Base-by-base conservation (phyloP, 2,888 invertebrate genomes). In the Sialis fuliginosa region DNA sequence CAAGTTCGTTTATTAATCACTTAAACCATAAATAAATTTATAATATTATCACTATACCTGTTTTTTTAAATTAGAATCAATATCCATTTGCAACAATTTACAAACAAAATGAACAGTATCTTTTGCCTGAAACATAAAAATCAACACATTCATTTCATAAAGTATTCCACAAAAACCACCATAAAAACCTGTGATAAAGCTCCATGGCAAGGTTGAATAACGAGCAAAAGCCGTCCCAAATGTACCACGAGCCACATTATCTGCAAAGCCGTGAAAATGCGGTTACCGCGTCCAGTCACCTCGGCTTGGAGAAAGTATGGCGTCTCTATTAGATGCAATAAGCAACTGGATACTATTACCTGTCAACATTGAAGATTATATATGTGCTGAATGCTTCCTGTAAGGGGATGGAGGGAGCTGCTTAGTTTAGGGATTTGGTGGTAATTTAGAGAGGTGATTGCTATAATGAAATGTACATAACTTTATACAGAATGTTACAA, bases 321-420 rank as follows among this genome's bases (percentile, higher is more conserved):
- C 9, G 47, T 42, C 31, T 47, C 47, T 13, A 47, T 47, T 31
- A 42, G 37, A 35, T 47, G 47, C 10, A 47, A 42, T 22, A 47
- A 22, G 33, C 42, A 35, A 7, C 47, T 47, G 31, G 42, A 34
- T 35, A 47, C 10, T 33, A 47, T 31, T 6, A 47, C 30, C 47
- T 47, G 37, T 37, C n/a, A 5, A 37, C 22, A 22, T 22, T 22
- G 22, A 22, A 22, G 22, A 22, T 22, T 22, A 22, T 22, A 22
- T 22, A 22, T 22, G 22, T 22, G 22, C 22, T 22, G 22, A 22
- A 22, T 22, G 4, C 22, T 22, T 22, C 22, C 22, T 22, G 22
- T 22, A 22, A 22, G 22, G 22, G 22, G 4, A 22, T 22, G 22
- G 22, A 22, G 22, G 4, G 22, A 4, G 22, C 22, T 22, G 22